phyloP scores from a whole-genome alignment of 2,113 vertebrate species.

The Albula glossodonta region DNA sequence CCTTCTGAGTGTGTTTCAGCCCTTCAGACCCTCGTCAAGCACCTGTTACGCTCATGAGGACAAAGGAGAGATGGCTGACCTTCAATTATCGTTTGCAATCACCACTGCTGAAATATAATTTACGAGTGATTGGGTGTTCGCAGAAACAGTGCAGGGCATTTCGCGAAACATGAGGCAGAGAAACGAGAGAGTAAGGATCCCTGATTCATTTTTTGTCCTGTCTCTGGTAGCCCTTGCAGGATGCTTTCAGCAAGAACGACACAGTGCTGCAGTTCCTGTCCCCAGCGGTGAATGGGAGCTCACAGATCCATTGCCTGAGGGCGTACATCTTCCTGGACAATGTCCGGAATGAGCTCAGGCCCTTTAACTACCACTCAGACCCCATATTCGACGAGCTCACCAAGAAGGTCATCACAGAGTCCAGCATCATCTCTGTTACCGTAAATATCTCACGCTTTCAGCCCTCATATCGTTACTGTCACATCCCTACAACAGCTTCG shows the following conservation, averaged over 20 bases:
- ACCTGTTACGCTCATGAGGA: too few relatives aligned
- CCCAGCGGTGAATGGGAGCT: conserved; percentile 67
- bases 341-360: conserved; percentile 63
- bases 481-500: background rate
- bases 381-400: conserved; percentile 72
- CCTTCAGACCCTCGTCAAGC: too few relatives aligned
- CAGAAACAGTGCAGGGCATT: too few relatives aligned
- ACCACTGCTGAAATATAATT: too few relatives aligned
- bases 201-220: too few relatives aligned
- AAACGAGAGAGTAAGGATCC: background rate
- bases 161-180: too few relatives aligned
- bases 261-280: conserved; percentile 78
- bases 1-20: too few relatives aligned
- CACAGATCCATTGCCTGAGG: conserved; percentile 68
- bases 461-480: background rate
- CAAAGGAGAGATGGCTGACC: too few relatives aligned
- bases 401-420: conserved; percentile 60
- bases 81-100: too few relatives aligned
- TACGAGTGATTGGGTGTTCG: too few relatives aligned
- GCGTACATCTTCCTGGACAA: conserved; percentile 81
- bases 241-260: conserved; percentile 63
- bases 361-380: conserved; percentile 80
- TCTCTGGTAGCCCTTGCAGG: conserved; percentile 62
- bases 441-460: conserved; percentile 44
- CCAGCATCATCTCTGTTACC: conserved; percentile 63